Conservation (phyloP, 2,113 vertebrate genomes). For the Coracopsis vasa region DNA sequence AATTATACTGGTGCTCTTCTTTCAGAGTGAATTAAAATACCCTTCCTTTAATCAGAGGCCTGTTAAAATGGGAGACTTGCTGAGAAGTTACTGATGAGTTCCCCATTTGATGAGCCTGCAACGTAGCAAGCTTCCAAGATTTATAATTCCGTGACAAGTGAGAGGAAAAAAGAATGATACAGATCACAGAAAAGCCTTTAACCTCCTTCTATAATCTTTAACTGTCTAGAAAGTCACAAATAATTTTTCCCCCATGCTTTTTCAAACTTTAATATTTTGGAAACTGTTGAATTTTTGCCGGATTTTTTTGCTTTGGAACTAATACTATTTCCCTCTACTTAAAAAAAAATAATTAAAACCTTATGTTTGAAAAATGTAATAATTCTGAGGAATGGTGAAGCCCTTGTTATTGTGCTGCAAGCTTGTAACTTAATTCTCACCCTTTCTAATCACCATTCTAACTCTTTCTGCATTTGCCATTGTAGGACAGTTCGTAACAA, state of each 20-base stretch:
- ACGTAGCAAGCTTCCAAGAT: neutral
- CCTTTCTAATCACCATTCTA: neutral
- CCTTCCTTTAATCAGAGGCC: neutral
- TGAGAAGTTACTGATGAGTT: neutral
- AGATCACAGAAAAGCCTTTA: neutral
- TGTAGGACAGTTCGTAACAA: neutral
- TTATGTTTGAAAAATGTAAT: slow-evolving; percentile 21
- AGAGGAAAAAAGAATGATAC: neutral
- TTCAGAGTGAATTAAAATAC: neutral
- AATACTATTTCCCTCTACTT: neutral
- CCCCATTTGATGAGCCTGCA: neutral
- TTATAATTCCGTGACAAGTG: neutral
- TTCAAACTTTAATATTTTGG: neutral
- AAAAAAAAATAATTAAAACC: neutral
- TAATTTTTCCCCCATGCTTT: neutral
- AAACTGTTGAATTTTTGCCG: slow-evolving; percentile 7
- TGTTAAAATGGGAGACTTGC: slow-evolving; percentile 23
- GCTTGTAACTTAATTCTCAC: neutral
- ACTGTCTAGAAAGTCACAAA: neutral
- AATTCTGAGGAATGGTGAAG: neutral
- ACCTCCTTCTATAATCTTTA: neutral
- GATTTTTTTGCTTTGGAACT: neutral
- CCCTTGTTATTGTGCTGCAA: neutral
- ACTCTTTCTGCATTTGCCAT: neutral
- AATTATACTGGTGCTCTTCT: neutral